Conservation (phyloP, 2,113 vertebrate genomes). For the Gulo gulo region DNA sequence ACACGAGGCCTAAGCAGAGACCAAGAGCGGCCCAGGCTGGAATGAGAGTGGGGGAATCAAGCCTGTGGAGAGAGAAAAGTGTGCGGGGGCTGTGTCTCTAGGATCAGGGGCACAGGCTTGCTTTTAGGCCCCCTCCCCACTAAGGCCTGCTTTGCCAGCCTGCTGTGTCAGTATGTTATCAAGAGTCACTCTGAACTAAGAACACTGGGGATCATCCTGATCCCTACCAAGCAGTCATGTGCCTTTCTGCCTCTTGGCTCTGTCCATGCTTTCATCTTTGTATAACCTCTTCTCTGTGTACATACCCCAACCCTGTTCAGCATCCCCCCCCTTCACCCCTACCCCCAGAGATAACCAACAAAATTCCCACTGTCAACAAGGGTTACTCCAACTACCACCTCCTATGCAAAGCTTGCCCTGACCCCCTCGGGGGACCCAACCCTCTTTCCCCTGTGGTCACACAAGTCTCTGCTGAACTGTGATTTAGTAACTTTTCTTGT, state of each 20-base stretch:
- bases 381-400: neutral
- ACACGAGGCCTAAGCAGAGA: neutral
- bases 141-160: neutral
- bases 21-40: too few relatives aligned
- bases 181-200: neutral
- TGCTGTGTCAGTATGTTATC: neutral
- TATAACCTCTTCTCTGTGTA: neutral
- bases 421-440: rapidly evolving
- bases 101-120: neutral
- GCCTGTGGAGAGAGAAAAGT: neutral
- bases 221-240: neutral
- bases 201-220: neutral
- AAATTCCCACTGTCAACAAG: neutral
- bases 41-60: neutral
- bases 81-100: neutral
- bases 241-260: neutral
- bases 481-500: neutral
- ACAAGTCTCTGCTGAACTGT: too few relatives aligned
- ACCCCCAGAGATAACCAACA: neutral
- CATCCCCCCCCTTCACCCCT: neutral
- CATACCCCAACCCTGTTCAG: neutral
- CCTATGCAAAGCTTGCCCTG: neutral
- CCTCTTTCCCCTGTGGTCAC: neutral
- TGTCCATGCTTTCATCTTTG: neutral
- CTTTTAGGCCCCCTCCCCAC: neutral